These are phyloP conservation scores for Panurus biarmicus DNA, from an alignment of 2,113 vertebrate genomes.

Conservation along the genomic window DNA sequence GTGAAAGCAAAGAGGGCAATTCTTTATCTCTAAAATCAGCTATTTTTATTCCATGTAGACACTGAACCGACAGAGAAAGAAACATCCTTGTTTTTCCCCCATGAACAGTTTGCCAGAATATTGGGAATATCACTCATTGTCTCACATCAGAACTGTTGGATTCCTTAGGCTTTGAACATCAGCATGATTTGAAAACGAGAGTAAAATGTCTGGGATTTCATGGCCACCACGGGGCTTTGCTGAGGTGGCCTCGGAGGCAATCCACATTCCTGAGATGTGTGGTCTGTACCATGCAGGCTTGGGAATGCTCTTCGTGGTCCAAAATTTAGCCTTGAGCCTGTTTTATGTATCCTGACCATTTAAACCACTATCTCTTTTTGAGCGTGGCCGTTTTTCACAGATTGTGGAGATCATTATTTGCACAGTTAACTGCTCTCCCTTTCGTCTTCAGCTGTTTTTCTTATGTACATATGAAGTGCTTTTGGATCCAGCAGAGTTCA, in stretches of 20 bases:
- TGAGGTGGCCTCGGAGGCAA: neutral
- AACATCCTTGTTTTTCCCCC: neutral
- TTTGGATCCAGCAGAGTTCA: conserved; percentile 44
- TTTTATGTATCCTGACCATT: conserved; percentile 1
- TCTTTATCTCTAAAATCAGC: neutral
- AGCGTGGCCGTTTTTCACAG: neutral
- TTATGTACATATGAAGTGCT: conserved; percentile 32
- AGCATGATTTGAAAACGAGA: neutral
- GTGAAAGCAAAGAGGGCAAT: neutral
- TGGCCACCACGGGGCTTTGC: neutral
- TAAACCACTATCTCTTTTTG: conserved; percentile 16
- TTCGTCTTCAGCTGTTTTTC: conserved; percentile 4
- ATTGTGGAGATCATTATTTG: conserved; percentile 21
- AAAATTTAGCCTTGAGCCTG: neutral
- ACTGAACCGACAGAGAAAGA: neutral
- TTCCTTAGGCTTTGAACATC: neutral
- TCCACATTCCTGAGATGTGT: neutral
- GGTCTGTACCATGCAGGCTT: neutral
- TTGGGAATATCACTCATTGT: neutral
- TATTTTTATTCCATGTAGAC: neutral
- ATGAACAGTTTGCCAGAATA: neutral
- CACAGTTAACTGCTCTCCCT: neutral
- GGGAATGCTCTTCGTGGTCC: conserved; percentile 5
- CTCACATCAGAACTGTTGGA: neutral
- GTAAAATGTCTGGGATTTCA: neutral